phyloP scores from a whole-genome alignment of 2,797 vertebrate species.

The Sarcoramphus papa region DNA sequence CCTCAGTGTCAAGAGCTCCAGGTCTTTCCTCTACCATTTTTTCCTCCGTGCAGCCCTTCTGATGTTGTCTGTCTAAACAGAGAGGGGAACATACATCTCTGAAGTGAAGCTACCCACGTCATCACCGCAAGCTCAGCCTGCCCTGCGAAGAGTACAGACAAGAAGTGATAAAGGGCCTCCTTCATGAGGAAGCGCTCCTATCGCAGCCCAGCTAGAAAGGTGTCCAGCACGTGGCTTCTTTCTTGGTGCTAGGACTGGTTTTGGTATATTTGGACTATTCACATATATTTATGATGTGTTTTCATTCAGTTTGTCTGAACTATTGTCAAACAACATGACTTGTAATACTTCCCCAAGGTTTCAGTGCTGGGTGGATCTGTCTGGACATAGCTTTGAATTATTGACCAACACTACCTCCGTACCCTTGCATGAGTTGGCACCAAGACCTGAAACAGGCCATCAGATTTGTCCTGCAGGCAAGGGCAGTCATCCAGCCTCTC shows the following conservation, averaged over 20 bases:
- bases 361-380: rapidly evolving
- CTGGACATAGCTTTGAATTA: background rate
- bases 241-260: background rate
- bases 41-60: background rate
- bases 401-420: rapidly evolving
- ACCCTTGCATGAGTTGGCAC: background rate
- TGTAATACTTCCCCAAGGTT: background rate
- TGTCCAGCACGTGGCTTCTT: background rate
- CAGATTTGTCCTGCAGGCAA: background rate
- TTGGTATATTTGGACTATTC: background rate
- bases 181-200: background rate
- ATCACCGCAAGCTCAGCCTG: background rate
- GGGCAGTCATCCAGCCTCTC: background rate
- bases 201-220: background rate
- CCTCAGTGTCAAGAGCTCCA: background rate
- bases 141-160: background rate
- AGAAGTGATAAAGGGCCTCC: background rate
- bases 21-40: background rate
- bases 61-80: background rate
- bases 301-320: background rate
- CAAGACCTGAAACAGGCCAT: background rate
- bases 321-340: background rate
- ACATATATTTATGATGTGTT: background rate
- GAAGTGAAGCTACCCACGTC: background rate
- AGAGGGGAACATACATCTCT: background rate